Base-by-base conservation (phyloP, 2,888 invertebrate genomes). In the Limenitis camilla region DNA sequence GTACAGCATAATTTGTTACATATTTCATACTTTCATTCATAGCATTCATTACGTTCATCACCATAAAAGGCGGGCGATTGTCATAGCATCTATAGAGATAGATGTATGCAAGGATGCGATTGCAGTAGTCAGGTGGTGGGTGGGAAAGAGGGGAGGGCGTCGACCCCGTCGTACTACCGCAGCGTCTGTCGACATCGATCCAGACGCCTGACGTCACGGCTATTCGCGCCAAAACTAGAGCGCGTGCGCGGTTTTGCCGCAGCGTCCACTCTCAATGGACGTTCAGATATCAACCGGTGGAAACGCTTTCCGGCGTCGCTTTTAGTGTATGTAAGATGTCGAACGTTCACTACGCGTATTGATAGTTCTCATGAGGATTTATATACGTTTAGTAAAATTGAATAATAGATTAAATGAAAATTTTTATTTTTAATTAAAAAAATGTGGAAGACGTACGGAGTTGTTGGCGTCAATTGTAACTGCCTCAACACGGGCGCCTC, bases 161-260 rank as follows among this genome's bases (percentile, higher is more conserved):
- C 80, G 84, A 85, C 86, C 86, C 81, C 86, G 76, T 60, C 81
- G 85, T 85, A 86, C 86, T 87, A 87, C 87, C 81, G 87, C 87
- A 86, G 86, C 86, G 86, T 86, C 87, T 86, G 82, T 82, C 81
- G 81, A 79, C 86, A 88, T 88, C 88, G 88, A 88, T 88, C 88
- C 85, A 79, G 85, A 80, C 84, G 84, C 76, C 78, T 88, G 86
- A 83, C 87, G 87, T 86, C 88, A 85, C 81, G 82, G 75, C 75
- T 80, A 58, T 88, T 88, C 88, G 88, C 88, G 88, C 88, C 88
- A 87, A 87, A 88, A 86, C 78, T 74, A 81, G 76, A 74, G 81
- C 84, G 86, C 83, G 71, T 83, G 87, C 84, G 85, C 81, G 80
- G 71, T 68, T 72, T 76, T 78, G 79, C 83, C 80, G 81, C 85